Evolutionary conservation across 1,140 invertebrate genomes (phyloP).

Genomic region (Bombus sibiricus): DNA sequence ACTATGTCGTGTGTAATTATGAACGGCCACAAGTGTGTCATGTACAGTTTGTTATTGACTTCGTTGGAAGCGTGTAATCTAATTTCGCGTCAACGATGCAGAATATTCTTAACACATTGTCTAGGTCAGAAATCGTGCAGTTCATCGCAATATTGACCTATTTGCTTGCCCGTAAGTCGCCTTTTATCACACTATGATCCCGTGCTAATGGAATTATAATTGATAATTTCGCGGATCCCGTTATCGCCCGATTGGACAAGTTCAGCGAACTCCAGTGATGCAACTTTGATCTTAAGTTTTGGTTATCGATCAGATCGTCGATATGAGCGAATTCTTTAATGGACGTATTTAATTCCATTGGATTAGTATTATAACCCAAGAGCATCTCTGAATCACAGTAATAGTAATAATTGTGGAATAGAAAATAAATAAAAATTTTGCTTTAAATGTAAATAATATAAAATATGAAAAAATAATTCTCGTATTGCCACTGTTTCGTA

Average conservation of each 20-base stretch:
- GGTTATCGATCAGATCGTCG: not conserved
- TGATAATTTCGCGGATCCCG: not conserved
- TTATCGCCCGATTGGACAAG: not conserved
- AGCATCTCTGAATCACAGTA: too few species aligned
- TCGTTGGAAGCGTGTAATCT: conserved; percentile 12
- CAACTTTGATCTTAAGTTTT: not conserved
- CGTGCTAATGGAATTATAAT: not conserved
- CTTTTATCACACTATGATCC: not conserved
- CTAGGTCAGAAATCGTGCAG: conserved; percentile 39
- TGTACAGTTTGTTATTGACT: conserved; percentile 26
- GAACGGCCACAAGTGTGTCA: conserved; percentile 12
- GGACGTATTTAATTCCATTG: too few species aligned
- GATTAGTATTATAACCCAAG: too few species aligned
- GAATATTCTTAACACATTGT: conserved; percentile 30
- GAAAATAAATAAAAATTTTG: too few species aligned
- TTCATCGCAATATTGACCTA: conserved; percentile 9
- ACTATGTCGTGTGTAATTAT: not conserved
- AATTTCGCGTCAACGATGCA: conserved; percentile 29
- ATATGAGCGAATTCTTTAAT: not conserved
- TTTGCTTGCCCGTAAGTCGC: not conserved
- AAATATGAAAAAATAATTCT: too few species aligned
- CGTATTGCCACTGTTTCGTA: too few species aligned
- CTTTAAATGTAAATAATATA: too few species aligned
- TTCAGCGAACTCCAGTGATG: not conserved
- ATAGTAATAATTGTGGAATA: too few species aligned